Percentiles rank a stretch among this genome's conserved stretches.
Conservation (phyloP, 2,888 invertebrate species). For the Andrena fulva region DNA sequence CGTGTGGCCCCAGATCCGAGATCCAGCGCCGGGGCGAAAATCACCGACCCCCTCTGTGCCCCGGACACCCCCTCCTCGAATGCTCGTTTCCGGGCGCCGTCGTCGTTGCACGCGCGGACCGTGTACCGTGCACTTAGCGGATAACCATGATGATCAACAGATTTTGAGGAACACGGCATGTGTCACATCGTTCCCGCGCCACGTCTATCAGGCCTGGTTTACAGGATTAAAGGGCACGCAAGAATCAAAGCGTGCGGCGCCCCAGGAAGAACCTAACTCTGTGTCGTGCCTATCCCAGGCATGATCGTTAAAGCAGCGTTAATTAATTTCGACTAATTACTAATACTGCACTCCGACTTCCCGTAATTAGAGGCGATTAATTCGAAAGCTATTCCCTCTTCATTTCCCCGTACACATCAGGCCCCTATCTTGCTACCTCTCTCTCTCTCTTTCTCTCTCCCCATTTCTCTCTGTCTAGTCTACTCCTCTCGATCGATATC, state of each 20-base stretch:
- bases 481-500: constrained; percentile 64
- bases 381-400: constrained; percentile 72
- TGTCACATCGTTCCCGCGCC: constrained; percentile 6
- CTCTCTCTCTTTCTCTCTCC: no score
- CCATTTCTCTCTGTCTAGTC: no score
- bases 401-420: not conserved
- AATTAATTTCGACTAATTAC: constrained; percentile 82
- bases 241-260: constrained; percentile 36
- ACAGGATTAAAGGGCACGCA: constrained; percentile 43
- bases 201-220: constrained; percentile 42
- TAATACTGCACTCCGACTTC: constrained; percentile 68
- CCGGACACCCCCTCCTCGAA: no score
- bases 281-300: not conserved
- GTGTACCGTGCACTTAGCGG: constrained; percentile 53
- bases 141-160: constrained; percentile 57
- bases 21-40: constrained; percentile 16
- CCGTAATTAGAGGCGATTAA: constrained; percentile 81
- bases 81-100: constrained; percentile 29
- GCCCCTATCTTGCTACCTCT: not conserved
- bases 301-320: constrained; percentile 59
- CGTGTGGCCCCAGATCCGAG: not conserved
- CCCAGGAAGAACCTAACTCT: not conserved
- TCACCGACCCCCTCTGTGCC: constrained; percentile 12
- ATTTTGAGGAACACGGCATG: constrained; percentile 48
- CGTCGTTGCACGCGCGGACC: constrained; percentile 18